Base-by-base conservation (phyloP, 2,797 vertebrate genomes). In the Spea hammondii region DNA sequence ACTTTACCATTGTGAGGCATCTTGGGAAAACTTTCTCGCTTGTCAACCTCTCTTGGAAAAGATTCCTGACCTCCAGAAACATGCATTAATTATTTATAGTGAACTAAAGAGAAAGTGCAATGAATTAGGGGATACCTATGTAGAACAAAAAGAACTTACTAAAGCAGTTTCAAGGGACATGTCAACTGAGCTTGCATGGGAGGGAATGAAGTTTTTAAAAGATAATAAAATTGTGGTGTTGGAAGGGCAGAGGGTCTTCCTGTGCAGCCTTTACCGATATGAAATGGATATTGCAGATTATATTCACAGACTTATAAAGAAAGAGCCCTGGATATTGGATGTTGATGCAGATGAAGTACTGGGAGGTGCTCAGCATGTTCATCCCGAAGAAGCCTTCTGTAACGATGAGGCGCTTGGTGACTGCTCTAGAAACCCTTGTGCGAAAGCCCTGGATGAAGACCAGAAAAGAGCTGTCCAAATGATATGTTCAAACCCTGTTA, bases 401-500 rank as follows among this genome's bases (percentile, higher is more conserved):
- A 44, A 44, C 60, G 10, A 67, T 69, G 32, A 4, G 32, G 11
- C 57, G 55, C 45, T 47, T 17, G 17, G 9, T 84, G 65, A 6
- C 51, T 45, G 57, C 1, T 67, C 44, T 51, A 83, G 84, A 5
- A 9, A 46, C 2, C 5, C n/a, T 1, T 6, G 1, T 11, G 7
- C 48, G 13, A 55, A 6, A 44, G 83, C 84, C 0, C 66, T 92
- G 67, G 94, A 95, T 70, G 72, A 11, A 11, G 91, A 94, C 83
- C 95, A 96, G 57, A 72, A 90, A 60, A 84, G 70, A 45, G 95
- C 94, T 53, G 11, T 92, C 65, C 53, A 90, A 80, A 93, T 93
- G 89, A 91, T 96, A 59, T 94, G 94, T 73, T 76, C 86, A 72
- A 94, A 94, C 77, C 87, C 94, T 1, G 91, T 96, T 77, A 95